Evolutionary conservation across 2,888 invertebrate species (phyloP).

Genomic region (Drosophila helvetica): DNA sequence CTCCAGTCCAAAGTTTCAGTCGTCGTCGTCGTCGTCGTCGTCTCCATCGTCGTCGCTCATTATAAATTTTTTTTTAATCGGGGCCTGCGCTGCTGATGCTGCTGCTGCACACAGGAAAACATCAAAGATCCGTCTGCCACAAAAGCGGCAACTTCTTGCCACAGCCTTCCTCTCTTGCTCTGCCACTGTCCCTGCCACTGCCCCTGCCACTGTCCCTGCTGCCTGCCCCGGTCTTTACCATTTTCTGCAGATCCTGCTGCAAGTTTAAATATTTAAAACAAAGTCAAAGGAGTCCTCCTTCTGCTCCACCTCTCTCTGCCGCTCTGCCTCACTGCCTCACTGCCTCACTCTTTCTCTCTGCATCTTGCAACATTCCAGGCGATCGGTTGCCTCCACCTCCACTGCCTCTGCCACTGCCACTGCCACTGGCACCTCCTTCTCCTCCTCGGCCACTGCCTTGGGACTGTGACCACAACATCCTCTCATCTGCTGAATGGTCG

Average conservation of each 20-base stretch:
- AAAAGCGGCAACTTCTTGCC: slow-evolving; percentile 11
- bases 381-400: slow-evolving; percentile 68
- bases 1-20: slow-evolving; percentile 5
- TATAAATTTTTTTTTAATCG: slow-evolving; percentile 76
- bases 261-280: slow-evolving; percentile 78
- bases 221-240: neutral
- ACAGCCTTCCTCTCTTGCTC: neutral
- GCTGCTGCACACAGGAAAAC: slow-evolving; percentile 62
- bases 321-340: neutral
- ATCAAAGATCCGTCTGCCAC: slow-evolving; percentile 74
- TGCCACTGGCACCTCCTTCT: slow-evolving; percentile 13
- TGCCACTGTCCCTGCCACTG: slow-evolving; percentile 12
- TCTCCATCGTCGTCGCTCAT: slow-evolving; percentile 61
- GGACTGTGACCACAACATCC: slow-evolving; percentile 41
- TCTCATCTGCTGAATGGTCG: slow-evolving; percentile 17
- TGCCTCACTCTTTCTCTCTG: slow-evolving; percentile 27
- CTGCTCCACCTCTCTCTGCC: slow-evolving; percentile 9
- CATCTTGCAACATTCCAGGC: slow-evolving; percentile 70
- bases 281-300: slow-evolving; percentile 56
- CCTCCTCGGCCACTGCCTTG: neutral
- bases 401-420: slow-evolving; percentile 28
- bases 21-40: slow-evolving; percentile 20
- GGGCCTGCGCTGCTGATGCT: slow-evolving; percentile 20
- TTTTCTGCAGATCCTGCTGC: slow-evolving; percentile 59
- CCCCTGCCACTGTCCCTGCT: slow-evolving; percentile 14